These are phyloP conservation scores for Empis livida DNA, from an alignment of 2,888 invertebrate genomes.

Conservation along the genomic window DNA sequence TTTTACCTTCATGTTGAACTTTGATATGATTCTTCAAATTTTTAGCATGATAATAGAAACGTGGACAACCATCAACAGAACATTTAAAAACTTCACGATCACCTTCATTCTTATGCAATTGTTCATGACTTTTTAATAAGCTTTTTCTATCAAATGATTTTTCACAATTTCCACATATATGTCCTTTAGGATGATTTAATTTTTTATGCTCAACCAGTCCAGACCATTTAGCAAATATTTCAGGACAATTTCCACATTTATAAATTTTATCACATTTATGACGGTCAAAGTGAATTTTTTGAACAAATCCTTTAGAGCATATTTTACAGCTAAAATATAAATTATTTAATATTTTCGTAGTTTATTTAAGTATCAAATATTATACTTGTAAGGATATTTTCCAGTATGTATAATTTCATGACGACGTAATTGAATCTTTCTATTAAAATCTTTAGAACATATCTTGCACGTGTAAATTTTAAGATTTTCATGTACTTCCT, in stretches of 20 bases:
- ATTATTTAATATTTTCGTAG: neutral
- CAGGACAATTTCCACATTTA: conserved; percentile 38
- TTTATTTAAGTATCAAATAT: neutral
- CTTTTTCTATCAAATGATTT: conserved; percentile 18
- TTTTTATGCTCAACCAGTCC: conserved; percentile 36
- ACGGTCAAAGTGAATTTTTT: conserved; percentile 36
- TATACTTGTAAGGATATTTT: conserved; percentile 22
- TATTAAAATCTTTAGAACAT: conserved; percentile 41
- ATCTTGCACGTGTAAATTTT: conserved; percentile 38
- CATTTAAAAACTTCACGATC: conserved; percentile 23
- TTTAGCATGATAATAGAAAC: conserved; percentile 40
- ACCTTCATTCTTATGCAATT: conserved; percentile 19
- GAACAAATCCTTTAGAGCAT: conserved; percentile 40
- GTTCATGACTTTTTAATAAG: conserved; percentile 15
- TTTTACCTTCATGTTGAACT: conserved; percentile 38
- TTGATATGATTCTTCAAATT: conserved; percentile 44
- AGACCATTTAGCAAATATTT: conserved; percentile 39
- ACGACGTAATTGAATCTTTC: conserved; percentile 42
- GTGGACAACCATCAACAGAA: conserved; percentile 27
- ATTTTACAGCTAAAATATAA: conserved; percentile 38
- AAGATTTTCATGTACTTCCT: conserved; percentile 35
- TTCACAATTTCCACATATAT: conserved; percentile 22
- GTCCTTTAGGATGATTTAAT: conserved; percentile 12
- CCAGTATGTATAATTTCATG: conserved; percentile 44
- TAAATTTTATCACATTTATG: conserved; percentile 41